Base-by-base conservation (phyloP, 2,888 invertebrate genomes). In the Xestoiulus laeticollis region DNA sequence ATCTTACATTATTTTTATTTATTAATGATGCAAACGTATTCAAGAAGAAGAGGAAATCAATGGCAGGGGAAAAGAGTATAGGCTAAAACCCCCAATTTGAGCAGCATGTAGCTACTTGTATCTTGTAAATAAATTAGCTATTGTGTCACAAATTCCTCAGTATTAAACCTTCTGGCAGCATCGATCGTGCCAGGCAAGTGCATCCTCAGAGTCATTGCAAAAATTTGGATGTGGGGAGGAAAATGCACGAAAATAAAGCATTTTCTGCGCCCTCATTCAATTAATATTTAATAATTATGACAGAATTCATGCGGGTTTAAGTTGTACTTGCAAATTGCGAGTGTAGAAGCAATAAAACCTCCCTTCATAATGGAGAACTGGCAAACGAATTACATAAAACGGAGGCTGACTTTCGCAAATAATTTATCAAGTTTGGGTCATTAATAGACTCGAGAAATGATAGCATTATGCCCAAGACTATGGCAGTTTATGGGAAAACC, bases 91-190 rank as follows among this genome's bases (percentile, higher is more conserved):
- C 59, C 59, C 59, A 59, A 59, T 59, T 59, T 19, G 59, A 59
- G 59, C 3, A 59, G 59, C 59, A 19, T 59, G 59, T 59, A 59
- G 59, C 59, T 19, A n/a, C n/a, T 59, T n/a, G 19, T n/a, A 59
- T 59, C 59, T n/a, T 59, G 59, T 59, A 59, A 59, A 59, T 59
- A 59, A 59, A 59, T 59, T 59, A 59, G 59, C 59, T 59, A 59
- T 59, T 59, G 59, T 59, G 59, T 59, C 59, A 59, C 59, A 59
- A 59, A 59, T 59, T 59, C 59, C 59, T 59, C n/a, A 19, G 59
- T 19, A 59, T 59, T 59, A 59, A 59, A 59, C 19, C 59, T 59
- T 16, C 59, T 59, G 59, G 59, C n/a, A 59, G n/a, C 6, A 59
- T 59, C n/a, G 59, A 59, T 59, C 6, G 59, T 19, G 19, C 59